A percentile compares a stretch with the other conserved stretches of the same genome.
phyloP scores from a whole-genome alignment of 2,888 invertebrate species.

The Caenorhabditis auriculariae region DNA sequence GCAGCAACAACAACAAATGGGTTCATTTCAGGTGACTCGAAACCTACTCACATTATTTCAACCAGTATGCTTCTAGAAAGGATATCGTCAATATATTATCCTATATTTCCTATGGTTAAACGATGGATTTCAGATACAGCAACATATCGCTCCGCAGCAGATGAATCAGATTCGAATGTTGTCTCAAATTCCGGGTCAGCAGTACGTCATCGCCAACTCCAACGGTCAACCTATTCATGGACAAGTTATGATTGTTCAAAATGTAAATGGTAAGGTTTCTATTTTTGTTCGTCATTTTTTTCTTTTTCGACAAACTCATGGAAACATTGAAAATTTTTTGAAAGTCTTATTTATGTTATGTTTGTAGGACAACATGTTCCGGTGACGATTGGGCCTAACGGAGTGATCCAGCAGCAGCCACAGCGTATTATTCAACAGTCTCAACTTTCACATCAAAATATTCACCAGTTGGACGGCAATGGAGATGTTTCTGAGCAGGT shows the following conservation, averaged over 20 bases:
- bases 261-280: neutral
- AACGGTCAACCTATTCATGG: neutral
- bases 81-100: too few species aligned
- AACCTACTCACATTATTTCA: neutral
- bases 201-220: too few species aligned
- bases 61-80: neutral
- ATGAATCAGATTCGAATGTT: too few species aligned
- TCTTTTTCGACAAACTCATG: too few species aligned
- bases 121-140: too few species aligned
- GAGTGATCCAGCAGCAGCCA: conserved; percentile 1
- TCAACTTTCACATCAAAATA: conserved; percentile 15
- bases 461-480: conserved; percentile 49
- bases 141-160: too few species aligned
- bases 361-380: conserved; percentile 5
- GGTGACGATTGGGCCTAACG: conserved; percentile 2
- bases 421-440: neutral
- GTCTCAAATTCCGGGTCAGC: too few species aligned
- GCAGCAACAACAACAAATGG: neutral
- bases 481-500: conserved; percentile 14
- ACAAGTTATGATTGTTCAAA: conserved; percentile 1
- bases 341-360: too few species aligned
- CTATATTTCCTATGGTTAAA: too few species aligned
- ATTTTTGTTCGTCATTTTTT: too few species aligned
- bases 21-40: neutral
- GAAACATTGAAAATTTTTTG: too few species aligned